phyloP scores from a whole-genome alignment of 2,113 vertebrate species.

The Hyla sarda region DNA sequence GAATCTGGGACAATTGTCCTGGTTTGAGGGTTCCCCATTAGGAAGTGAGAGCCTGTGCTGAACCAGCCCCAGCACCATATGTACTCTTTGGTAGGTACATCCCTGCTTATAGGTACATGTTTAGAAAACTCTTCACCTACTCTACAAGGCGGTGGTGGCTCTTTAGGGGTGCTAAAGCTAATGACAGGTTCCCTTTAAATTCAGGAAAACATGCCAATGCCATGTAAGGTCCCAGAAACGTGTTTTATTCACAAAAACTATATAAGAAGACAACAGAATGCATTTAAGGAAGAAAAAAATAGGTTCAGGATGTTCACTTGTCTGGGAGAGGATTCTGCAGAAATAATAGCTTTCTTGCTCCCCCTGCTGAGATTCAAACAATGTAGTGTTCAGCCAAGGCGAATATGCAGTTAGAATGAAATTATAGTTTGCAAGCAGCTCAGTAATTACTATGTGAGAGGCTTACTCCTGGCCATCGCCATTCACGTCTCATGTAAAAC shows the following conservation, averaged over 20 bases:
- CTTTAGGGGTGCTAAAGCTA: no score
- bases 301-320: constrained; percentile 32
- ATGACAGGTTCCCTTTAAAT: neutral
- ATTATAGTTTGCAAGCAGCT: constrained; percentile 53
- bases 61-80: no score
- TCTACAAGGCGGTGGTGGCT: no score
- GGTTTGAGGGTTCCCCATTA: no score
- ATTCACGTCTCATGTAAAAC: constrained; percentile 1
- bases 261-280: constrained; percentile 13
- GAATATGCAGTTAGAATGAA: constrained; percentile 52
- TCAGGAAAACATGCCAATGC: neutral
- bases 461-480: neutral
- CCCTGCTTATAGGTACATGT: no score
- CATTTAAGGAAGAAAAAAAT: neutral
- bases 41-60: no score
- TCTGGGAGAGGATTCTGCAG: constrained; percentile 30
- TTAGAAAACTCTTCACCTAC: no score
- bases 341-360: constrained; percentile 56
- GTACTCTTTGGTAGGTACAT: no score
- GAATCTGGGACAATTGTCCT: no score
- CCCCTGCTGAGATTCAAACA: constrained; percentile 55
- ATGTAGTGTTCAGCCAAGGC: constrained; percentile 29
- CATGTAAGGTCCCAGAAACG: neutral
- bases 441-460: constrained; percentile 41
- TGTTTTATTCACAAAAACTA: constrained; percentile 20